Conservation (phyloP, 2,888 invertebrate genomes). For the Drosophila percnosoma region DNA sequence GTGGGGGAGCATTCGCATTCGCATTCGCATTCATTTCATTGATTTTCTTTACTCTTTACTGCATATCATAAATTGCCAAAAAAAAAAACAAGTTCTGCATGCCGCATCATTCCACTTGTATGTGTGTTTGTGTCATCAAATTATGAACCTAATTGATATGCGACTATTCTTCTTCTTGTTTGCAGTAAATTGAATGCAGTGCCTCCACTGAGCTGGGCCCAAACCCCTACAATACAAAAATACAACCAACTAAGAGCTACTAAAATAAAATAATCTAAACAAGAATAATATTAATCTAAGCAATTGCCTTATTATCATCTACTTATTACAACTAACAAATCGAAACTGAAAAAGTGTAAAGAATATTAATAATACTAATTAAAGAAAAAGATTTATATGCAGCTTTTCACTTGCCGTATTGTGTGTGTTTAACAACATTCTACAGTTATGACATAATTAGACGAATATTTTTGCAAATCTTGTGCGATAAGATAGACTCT, state of each 20-base stretch:
- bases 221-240: constrained; percentile 28
- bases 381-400: constrained; percentile 30
- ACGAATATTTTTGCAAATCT: constrained; percentile 62
- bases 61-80: constrained; percentile 15
- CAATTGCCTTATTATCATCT: constrained; percentile 32
- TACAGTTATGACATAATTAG: constrained; percentile 67
- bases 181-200: constrained; percentile 76
- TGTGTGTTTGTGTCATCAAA: constrained; percentile 29
- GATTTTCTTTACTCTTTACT: constrained; percentile 13
- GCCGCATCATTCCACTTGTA: constrained; percentile 34
- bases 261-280: constrained; percentile 27
- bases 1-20: constrained; percentile 22
- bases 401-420: constrained; percentile 24
- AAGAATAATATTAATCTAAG: constrained; percentile 29
- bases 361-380: constrained; percentile 67
- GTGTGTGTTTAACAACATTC: constrained; percentile 51
- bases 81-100: constrained; percentile 33
- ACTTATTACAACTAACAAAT: constrained; percentile 34
- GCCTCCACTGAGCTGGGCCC: constrained; percentile 33
- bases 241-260: constrained; percentile 52
- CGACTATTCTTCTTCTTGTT: constrained; percentile 66
- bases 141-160: constrained; percentile 50
- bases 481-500: constrained; percentile 47
- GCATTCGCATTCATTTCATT: constrained; percentile 35
- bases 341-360: constrained; percentile 6